Base-by-base conservation (phyloP, 2,797 vertebrate species). In the Galaxias olidus region DNA sequence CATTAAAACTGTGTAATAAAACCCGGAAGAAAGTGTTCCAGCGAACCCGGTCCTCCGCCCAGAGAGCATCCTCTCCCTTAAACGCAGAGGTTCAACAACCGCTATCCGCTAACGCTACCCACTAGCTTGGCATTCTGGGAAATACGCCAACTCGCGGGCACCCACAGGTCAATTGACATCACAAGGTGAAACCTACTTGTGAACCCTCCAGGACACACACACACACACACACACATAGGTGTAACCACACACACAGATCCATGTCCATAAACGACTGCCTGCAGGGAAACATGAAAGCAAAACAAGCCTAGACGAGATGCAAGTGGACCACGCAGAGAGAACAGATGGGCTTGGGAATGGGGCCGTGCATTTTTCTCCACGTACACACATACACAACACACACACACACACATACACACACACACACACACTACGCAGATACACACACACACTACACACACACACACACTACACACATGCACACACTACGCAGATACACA, bases 251-350 rank as follows among this genome's bases (percentile, higher is more conserved):
- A 73, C 74, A 75, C 3, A 68, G 76, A 84, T 74, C 61, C 69
- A 66, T 80, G 78, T 80, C 78, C 86, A 81, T 84, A 80, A 85
- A 88, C 72, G 82, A 70, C 72, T 81, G 80, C 77, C 86, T 84
- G 78, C 75, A 73, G 84, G 79, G 75, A 65, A 69, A 77, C 66
- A 69, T 63, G 59, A 65, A 76, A 81, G 66, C 66, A 67, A 77
- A 79, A 79, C 78, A 82, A 84, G 73, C 69, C 81, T 69, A 72
- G 64, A 71, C 73, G 76, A 75, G 73, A 84, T 63, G 67, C 75
- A 69, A 85, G 81, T 65, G 68, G 62, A 79, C 77, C 76, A 74
- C 52, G 48, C 43, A 8, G 79, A 68, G 79, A 68, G 70, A 84
- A 76, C 82, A 87, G 80, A 86, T 86, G 83, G 86, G 74, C 68